These are phyloP conservation scores for Tetheella fluctuosa DNA, from an alignment of 2,888 invertebrate genomes.

Conservation along the genomic window DNA sequence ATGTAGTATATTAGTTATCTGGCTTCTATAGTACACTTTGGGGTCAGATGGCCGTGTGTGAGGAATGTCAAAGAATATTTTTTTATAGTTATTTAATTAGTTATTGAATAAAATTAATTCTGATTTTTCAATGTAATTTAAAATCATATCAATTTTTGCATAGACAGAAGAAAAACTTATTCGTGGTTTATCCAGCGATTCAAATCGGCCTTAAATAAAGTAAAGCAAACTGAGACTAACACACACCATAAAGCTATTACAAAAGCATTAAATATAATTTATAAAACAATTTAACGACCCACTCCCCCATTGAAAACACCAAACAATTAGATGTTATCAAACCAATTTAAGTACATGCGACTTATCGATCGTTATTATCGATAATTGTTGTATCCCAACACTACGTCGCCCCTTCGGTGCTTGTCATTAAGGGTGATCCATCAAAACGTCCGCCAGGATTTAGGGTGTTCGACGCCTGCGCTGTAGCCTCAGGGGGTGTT, in stretches of 20 bases:
- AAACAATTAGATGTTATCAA: slow-evolving; percentile 58
- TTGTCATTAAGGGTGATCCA: slow-evolving; percentile 85
- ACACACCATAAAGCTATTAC: slow-evolving; percentile 27
- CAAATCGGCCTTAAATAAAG: neutral
- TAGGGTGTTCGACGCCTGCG: slow-evolving; percentile 79
- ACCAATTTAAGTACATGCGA: slow-evolving; percentile 41
- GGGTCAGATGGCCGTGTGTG: no score
- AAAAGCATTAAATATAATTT: slow-evolving; percentile 42
- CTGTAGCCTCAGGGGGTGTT: slow-evolving; percentile 38
- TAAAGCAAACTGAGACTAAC: neutral
- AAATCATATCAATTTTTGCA: no score
- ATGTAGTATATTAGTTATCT: no score
- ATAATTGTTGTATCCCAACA: slow-evolving; percentile 39
- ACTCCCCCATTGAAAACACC: slow-evolving; percentile 28
- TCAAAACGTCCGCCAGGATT: slow-evolving; percentile 83
- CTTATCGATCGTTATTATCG: slow-evolving; percentile 44
- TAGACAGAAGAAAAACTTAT: slow-evolving; percentile 8
- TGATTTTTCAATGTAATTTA: no score
- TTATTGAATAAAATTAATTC: no score
- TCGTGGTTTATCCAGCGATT: no score
- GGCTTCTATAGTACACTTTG: no score
- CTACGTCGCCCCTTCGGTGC: slow-evolving; percentile 73
- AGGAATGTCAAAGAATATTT: no score
- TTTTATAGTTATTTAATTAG: no score
- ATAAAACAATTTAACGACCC: slow-evolving; percentile 34